Evolutionary conservation across 2,888 invertebrate genomes (phyloP).

Genomic region (Cybosia mesomella): DNA sequence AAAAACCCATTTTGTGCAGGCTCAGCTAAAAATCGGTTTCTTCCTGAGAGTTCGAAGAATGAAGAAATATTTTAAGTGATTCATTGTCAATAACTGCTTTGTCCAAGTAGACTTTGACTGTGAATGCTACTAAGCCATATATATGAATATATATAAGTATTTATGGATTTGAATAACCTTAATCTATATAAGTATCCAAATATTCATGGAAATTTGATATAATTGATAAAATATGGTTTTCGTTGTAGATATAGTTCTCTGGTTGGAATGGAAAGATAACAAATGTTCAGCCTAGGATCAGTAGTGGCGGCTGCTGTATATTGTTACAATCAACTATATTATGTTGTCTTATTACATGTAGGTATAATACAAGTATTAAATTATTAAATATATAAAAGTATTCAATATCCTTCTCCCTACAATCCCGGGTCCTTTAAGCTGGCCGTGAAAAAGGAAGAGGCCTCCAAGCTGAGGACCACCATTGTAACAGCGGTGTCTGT

Average conservation of each 20-base stretch:
- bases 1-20: background rate
- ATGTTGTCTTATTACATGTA: background rate
- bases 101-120: background rate
- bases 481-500: too few species aligned
- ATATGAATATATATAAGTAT: background rate
- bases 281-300: background rate
- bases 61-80: background rate
- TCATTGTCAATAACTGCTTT: background rate
- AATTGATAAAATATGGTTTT: background rate
- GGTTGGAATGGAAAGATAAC: background rate
- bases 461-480: too few species aligned
- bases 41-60: background rate
- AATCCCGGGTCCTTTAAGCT: too few species aligned
- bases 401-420: too few species aligned
- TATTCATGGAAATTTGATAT: background rate
- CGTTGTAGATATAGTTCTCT: conserved; percentile 4
- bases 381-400: too few species aligned
- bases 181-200: background rate
- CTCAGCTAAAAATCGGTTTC: background rate
- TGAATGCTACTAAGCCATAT: background rate
- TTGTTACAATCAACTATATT: background rate
- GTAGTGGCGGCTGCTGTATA: background rate
- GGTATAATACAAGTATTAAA: too few species aligned
- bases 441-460: too few species aligned
- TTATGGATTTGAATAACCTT: background rate